These are phyloP conservation scores for Ptilodon capucinus DNA, from an alignment of 2,888 invertebrate species.

Conservation along the genomic window DNA sequence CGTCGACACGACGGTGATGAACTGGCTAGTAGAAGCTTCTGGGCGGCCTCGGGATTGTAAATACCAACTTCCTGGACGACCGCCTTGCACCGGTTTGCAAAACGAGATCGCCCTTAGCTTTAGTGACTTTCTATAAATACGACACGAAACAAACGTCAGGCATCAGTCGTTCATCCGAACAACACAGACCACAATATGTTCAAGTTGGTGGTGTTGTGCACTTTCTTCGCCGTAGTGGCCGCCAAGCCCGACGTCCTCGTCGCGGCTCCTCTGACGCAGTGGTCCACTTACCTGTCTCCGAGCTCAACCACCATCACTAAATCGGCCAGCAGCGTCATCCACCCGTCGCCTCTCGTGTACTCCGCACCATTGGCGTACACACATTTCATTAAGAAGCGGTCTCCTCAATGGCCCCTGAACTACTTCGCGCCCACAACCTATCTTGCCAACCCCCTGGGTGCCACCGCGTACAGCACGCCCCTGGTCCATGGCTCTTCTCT, in stretches of 20 bases:
- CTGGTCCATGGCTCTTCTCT: conserved; percentile 25
- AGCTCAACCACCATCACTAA: conserved; percentile 59
- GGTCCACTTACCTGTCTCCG: conserved; percentile 39
- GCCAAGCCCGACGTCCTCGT: conserved; percentile 57
- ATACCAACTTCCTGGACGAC: conserved; percentile 71
- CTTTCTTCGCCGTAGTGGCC: conserved; percentile 80
- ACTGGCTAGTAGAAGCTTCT: conserved; percentile 47
- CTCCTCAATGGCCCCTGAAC: conserved; percentile 29
- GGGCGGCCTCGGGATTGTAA: conserved; percentile 63
- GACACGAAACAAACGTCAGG: conserved; percentile 31
- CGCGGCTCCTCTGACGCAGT: conserved; percentile 30
- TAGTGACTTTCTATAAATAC: conserved; percentile 70
- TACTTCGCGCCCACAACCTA: conserved; percentile 41
- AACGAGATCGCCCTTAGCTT: conserved; percentile 67
- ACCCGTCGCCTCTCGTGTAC: conserved; percentile 62
- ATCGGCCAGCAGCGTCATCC: conserved; percentile 70
- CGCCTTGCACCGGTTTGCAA: conserved; percentile 67
- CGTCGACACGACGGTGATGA: conserved; percentile 49
- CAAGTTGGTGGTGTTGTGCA: conserved; percentile 83
- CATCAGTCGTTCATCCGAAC: conserved; percentile 67
- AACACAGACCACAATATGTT: conserved; percentile 75
- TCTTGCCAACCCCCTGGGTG: conserved; percentile 26
- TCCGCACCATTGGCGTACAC: conserved; percentile 47
- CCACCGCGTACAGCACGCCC: conserved; percentile 28
- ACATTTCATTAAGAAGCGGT: conserved; percentile 58